Percentiles rank a stretch among this genome's conserved stretches.
These are phyloP conservation scores for Dorcus hopei DNA, from an alignment of 2,888 invertebrate genomes.

Conservation along the genomic window DNA sequence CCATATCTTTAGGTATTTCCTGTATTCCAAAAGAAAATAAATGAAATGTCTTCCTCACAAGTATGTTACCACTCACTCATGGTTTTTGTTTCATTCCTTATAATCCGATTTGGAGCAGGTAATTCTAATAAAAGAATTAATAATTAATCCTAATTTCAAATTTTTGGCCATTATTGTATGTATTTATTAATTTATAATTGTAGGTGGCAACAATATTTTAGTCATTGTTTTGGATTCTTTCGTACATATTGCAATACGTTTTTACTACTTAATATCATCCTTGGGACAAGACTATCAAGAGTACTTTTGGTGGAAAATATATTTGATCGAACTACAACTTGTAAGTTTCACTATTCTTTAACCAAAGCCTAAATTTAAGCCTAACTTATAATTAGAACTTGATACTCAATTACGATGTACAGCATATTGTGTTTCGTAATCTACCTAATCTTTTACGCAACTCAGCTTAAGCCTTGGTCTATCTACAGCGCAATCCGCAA, in stretches of 20 bases:
- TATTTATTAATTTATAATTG: slow-evolving; percentile 56
- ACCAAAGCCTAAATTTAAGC: too few species aligned
- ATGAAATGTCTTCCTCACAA: slow-evolving; percentile 67
- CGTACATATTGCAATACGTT: slow-evolving; percentile 83
- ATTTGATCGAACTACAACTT: slow-evolving; percentile 71
- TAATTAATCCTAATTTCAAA: not conserved
- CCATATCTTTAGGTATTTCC: slow-evolving; percentile 58
- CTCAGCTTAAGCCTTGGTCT: too few species aligned
- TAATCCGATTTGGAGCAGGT: slow-evolving; percentile 55
- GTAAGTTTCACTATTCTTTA: not conserved
- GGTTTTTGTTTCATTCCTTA: slow-evolving; percentile 57
- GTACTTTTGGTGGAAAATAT: slow-evolving; percentile 85
- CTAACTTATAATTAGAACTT: too few species aligned
- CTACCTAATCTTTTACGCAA: too few species aligned
- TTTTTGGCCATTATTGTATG: slow-evolving; percentile 63
- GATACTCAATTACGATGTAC: too few species aligned
- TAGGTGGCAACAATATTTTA: slow-evolving; percentile 79
- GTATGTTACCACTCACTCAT: slow-evolving; percentile 55
- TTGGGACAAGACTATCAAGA: slow-evolving; percentile 78
- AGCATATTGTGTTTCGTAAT: too few species aligned
- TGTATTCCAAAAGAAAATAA: slow-evolving; percentile 83
- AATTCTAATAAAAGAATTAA: slow-evolving; percentile 25
- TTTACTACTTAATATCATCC: slow-evolving; percentile 78
- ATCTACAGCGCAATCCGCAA: too few species aligned
- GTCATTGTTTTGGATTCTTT: slow-evolving; percentile 78